phyloP scores from a whole-genome alignment of 1,140 invertebrate genomes.

The Contarinia nasturtii region DNA sequence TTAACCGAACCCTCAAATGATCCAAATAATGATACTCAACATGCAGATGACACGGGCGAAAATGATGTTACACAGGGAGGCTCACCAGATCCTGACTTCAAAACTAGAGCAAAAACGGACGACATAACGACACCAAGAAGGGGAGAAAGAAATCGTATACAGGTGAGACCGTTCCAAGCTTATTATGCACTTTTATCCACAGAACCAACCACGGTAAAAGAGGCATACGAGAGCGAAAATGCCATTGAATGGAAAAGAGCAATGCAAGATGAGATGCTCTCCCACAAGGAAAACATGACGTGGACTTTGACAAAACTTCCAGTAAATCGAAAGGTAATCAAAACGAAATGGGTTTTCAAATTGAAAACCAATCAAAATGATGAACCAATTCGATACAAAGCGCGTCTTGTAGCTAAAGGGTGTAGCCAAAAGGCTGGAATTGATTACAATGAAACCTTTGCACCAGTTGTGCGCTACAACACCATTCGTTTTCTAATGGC shows the following conservation, averaged over 20 bases:
- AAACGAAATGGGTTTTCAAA: constrained; percentile 6
- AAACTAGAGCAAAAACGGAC: no score
- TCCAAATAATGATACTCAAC: no score
- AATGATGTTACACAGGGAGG: no score
- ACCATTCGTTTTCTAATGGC: constrained; percentile 23
- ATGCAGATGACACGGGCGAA: no score
- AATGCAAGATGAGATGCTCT: constrained; percentile 6
- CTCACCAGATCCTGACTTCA: no score
- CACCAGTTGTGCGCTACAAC: constrained; percentile 18
- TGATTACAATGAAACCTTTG: constrained; percentile 25
- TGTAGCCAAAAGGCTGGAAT: constrained; percentile 10
- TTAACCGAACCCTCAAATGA: no score
- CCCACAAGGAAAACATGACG: constrained; percentile 4
- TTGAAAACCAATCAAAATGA: constrained; percentile 6
- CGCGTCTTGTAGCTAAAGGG: constrained; percentile 5
- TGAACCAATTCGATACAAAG: constrained; percentile 3
- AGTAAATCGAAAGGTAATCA: constrained; percentile 1
- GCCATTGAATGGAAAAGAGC: constrained; percentile 2
- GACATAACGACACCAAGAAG: no score
- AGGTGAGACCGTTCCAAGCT: no score
- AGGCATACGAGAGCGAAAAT: background rate
- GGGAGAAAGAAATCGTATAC: no score
- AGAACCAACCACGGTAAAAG: no score
- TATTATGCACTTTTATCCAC: no score
- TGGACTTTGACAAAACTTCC: constrained; percentile 6